A percentile compares a stretch with the other conserved stretches of the same genome.
Evolutionary conservation across 2,113 vertebrate species (phyloP).

Genomic region (Amazona guildingii): DNA sequence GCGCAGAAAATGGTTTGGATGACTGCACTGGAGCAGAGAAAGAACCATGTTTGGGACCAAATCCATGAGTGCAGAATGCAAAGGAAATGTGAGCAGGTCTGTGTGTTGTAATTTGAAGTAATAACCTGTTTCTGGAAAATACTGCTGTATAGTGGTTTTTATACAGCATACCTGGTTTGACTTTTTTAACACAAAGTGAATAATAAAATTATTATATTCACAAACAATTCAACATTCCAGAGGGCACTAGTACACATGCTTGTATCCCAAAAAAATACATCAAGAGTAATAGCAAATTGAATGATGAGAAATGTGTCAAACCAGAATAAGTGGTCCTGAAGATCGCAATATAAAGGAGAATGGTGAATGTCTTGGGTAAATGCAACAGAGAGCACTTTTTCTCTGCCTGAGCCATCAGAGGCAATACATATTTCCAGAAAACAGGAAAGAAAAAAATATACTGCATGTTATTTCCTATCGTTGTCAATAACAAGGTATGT

Average conservation of each 20-base stretch:
- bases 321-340: slow-evolving; percentile 30
- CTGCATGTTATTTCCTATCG: not conserved
- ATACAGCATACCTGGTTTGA: not conserved
- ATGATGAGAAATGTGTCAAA: slow-evolving; percentile 17
- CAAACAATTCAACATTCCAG: not conserved
- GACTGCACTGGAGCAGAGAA: not conserved
- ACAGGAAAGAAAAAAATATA: not conserved
- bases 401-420: not conserved
- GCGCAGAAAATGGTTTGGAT: not conserved
- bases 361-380: not conserved
- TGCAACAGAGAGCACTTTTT: not conserved
- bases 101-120: not conserved
- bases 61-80: rapidly evolving
- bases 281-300: not conserved
- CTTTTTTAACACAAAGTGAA: not conserved
- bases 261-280: not conserved
- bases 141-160: not conserved
- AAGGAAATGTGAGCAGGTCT: not conserved
- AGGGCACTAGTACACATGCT: not conserved
- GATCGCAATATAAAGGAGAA: not conserved
- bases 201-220: not conserved
- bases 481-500: not conserved
- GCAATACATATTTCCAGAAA: not conserved
- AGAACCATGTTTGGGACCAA: not conserved
- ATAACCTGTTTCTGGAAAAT: not conserved